Evolutionary conservation across 1,140 invertebrate genomes (phyloP), one percentile per base, ranked within the genome.

Genomic region (Physella acuta): DNA sequence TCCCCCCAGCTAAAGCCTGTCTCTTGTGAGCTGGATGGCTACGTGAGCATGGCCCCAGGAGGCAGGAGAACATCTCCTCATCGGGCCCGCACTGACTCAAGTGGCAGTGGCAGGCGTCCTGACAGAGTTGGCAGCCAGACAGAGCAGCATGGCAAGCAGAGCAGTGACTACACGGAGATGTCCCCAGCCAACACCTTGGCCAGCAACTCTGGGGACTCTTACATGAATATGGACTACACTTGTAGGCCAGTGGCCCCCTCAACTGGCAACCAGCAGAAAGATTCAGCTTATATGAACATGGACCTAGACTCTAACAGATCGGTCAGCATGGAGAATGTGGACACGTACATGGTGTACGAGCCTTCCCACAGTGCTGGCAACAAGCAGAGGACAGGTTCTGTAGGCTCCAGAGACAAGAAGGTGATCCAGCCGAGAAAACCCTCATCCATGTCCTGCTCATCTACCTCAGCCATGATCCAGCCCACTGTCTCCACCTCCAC

Each of bases 31-130:
- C 26, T 55, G 36, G 73, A 68, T 44, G 75, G 77, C 1, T 80
- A 79, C 39, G 71, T 80, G n/a, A 76, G 77, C 70, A 81, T 81
- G 79, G 75, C 75, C 17, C 28, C 76, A 2, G 76, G 75, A 11
- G 69, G 64, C 17, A 55, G 56, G 3, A 65, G 53, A 11, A 65
- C 69, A 61, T 71, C 69, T 36, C 53, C 26, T 3, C 68, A 52
- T 37, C 60, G 24, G 5, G 60, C 30, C 20, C 33, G 66, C 3
- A 68, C 60, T 30, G 58, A 67, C 36, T 37, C 55, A 37, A 66
- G 56, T 58, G 37, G 52, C 44, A 58, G 69, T 44, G 44, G 49
- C 37, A 51, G 60, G 20, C 39, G 63, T 44, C 39, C 63, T 31
- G 59, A 60, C 55, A 70, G 70, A 58, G 70, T 71, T 62, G 53